phyloP scores from a whole-genome alignment of 53 echinoderm and acorn worm genomes.

The Antedon mediterranea region DNA sequence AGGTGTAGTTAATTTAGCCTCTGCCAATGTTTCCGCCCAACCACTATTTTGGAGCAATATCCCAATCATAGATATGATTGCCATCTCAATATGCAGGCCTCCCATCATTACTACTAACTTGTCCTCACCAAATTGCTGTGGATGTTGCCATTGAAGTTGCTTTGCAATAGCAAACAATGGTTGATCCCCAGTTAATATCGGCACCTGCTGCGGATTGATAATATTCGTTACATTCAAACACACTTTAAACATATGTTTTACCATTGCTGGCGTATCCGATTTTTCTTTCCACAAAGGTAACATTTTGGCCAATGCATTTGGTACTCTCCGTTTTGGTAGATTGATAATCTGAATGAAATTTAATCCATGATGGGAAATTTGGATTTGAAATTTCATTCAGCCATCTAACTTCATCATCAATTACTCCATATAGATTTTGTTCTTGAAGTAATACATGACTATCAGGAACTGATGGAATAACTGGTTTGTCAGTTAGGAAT shows the following conservation, averaged over 20 bases:
- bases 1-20: no score
- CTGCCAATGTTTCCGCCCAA: not conserved
- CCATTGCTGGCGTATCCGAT: no score
- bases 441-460: not conserved
- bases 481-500: not conserved
- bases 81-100: not conserved
- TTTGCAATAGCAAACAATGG: not conserved
- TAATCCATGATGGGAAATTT: not conserved
- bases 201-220: not conserved
- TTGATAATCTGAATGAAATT: not conserved
- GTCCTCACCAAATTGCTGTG: not conserved
- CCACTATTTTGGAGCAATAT: not conserved
- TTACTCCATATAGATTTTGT: not conserved
- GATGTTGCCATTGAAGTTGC: not conserved
- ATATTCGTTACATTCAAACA: no score
- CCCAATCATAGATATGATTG: not conserved
- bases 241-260: no score
- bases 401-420: not conserved
- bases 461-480: not conserved
- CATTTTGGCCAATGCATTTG: not conserved
- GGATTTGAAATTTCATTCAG: not conserved
- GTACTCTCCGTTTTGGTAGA: not conserved
- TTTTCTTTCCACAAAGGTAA: not conserved
- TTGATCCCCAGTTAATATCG: not conserved
- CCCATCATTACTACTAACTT: not conserved